Evolutionary conservation across 2,797 vertebrate genomes (phyloP).

Genomic region (Petrocephalus schoutedeni): DNA sequence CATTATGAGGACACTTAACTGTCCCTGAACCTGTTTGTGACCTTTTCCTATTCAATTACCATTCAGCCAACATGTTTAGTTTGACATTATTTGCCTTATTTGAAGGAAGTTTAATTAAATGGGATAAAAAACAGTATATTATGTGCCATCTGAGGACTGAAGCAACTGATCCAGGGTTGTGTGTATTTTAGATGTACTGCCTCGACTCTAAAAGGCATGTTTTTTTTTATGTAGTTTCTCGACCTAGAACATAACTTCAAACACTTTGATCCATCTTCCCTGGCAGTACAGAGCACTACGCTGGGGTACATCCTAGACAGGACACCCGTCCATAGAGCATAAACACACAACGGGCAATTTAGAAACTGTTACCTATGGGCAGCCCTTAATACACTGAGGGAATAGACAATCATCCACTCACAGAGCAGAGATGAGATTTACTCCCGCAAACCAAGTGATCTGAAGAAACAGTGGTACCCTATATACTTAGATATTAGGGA

Average conservation of each 20-base stretch:
- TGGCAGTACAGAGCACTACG: not conserved
- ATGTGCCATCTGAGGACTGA: not conserved
- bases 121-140: not conserved
- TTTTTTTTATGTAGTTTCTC: not conserved
- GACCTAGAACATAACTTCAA: not conserved
- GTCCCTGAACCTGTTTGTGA: not conserved
- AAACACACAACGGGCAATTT: not conserved
- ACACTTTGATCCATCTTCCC: not conserved
- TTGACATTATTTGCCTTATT: not conserved
- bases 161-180: not conserved
- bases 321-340: not conserved
- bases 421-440: not conserved
- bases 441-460: not conserved
- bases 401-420: not conserved
- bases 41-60: not conserved
- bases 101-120: not conserved
- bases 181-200: not conserved
- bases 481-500: not conserved
- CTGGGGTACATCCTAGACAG: not conserved
- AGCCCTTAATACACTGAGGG: not conserved
- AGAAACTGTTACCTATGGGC: not conserved
- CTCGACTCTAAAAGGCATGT: not conserved
- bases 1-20: not conserved
- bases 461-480: not conserved
- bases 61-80: not conserved